Conservation (phyloP, 92 coral and sea anemone genomes). For the Actinostola sp. region DNA sequence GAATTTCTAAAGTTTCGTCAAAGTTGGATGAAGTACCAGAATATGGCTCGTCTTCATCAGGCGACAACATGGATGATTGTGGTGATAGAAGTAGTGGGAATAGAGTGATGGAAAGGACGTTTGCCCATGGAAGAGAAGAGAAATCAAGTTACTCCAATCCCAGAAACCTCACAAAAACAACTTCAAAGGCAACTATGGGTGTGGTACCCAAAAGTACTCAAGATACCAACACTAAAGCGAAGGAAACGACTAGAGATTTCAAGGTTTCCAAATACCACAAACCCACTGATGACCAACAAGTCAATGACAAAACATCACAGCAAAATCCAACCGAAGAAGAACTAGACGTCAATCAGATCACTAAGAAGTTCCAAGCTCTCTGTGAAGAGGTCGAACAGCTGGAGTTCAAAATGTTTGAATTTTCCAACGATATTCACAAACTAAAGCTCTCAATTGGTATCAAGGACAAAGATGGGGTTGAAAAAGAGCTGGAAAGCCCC, state of each 20-base stretch:
- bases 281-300: constrained; percentile 4
- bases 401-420: constrained; percentile 79
- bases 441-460: constrained; percentile 75
- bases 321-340: constrained; percentile 35
- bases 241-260: neutral
- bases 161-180: neutral
- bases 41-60: constrained; percentile 62
- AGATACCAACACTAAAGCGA: neutral
- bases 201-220: neutral
- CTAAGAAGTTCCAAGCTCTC: constrained; percentile 59
- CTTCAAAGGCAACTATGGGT: neutral
- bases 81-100: constrained; percentile 12
- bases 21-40: constrained; percentile 75
- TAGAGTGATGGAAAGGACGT: constrained; percentile 16
- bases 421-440: constrained; percentile 75
- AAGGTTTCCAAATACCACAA: neutral
- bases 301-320: neutral
- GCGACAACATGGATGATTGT: constrained; percentile 54
- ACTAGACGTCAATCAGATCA: constrained; percentile 62
- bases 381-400: constrained; percentile 81
- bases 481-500: constrained; percentile 14
- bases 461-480: constrained; percentile 18
- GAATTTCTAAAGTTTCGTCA: neutral
- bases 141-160: neutral
- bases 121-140: neutral